Evolutionary conservation across 2,888 invertebrate species (phyloP).

Genomic region (Cylindroiulus punctatus): DNA sequence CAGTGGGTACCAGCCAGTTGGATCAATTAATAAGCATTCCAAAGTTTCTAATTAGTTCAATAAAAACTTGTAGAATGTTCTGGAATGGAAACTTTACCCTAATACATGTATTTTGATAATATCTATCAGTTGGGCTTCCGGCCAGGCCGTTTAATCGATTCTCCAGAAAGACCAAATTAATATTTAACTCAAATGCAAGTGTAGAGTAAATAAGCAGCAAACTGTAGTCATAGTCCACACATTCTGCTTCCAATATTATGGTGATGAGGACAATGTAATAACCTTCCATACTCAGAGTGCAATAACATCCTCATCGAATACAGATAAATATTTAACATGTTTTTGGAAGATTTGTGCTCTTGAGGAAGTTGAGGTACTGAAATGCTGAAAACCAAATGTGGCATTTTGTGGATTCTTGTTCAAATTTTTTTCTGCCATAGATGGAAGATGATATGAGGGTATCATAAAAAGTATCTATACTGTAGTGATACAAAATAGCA

Average conservation of each 20-base stretch:
- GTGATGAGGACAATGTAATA: conserved; percentile 3
- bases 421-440: background rate
- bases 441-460: background rate
- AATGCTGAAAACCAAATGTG: background rate
- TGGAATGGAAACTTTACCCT: conserved; percentile 15
- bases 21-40: conserved; percentile 64
- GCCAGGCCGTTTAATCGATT: background rate
- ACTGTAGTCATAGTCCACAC: background rate
- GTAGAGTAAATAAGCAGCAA: conserved; percentile 34
- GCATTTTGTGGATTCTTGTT: background rate
- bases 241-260: background rate
- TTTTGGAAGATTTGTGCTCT: background rate
- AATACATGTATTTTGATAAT: conserved; percentile 40
- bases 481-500: background rate
- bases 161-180: background rate
- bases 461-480: background rate
- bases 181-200: background rate
- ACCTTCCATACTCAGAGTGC: background rate
- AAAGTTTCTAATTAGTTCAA: conserved; percentile 13
- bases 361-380: background rate
- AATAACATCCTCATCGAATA: background rate
- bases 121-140: conserved; percentile 38
- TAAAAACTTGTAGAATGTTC: background rate
- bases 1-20: conserved; percentile 96
- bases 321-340: background rate